These are phyloP conservation scores for Procapra przewalskii DNA, from an alignment of 2,113 vertebrate species.

Conservation along the genomic window DNA sequence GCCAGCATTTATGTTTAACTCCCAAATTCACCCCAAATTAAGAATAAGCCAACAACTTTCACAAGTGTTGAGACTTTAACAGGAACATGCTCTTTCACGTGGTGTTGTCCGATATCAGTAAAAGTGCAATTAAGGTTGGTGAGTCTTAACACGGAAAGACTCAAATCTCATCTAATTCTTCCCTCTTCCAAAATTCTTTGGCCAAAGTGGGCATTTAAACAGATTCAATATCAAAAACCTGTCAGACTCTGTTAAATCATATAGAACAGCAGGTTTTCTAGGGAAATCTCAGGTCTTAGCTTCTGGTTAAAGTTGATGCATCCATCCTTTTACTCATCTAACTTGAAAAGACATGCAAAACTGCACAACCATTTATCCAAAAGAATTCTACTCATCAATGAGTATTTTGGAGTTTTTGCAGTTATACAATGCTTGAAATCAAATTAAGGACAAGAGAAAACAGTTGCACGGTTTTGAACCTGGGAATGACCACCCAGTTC, in stretches of 20 bases:
- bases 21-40: not conserved
- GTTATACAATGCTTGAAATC: not conserved
- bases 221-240: not conserved
- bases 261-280: not conserved
- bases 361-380: not conserved
- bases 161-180: not conserved
- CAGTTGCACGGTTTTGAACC: not conserved
- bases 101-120: not conserved
- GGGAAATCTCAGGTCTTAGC: not conserved
- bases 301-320: not conserved
- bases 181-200: not conserved
- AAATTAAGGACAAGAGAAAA: not conserved
- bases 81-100: not conserved
- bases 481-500: not conserved
- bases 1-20: constrained; percentile 6
- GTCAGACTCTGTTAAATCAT: not conserved
- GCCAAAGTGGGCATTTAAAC: not conserved
- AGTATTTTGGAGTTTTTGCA: not conserved
- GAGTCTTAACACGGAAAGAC: not conserved
- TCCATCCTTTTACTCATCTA: not conserved
- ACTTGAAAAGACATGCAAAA: not conserved
- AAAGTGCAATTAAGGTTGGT: not conserved
- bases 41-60: not conserved
- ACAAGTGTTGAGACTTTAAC: not conserved
- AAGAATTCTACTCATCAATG: not conserved